These are phyloP conservation scores for Popillia japonica DNA, from an alignment of 1,140 invertebrate species.

Conservation along the genomic window DNA sequence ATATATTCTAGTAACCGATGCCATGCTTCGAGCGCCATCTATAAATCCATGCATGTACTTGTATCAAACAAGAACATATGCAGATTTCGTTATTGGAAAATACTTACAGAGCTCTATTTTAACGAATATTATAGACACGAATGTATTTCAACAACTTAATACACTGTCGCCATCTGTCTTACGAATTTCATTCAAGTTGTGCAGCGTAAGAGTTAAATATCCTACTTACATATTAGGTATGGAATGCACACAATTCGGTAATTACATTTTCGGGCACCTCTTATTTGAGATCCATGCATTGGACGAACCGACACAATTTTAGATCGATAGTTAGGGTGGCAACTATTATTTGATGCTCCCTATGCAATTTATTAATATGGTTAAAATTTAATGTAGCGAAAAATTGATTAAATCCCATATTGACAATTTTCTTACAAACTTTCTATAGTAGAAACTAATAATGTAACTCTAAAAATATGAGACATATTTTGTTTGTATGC, in stretches of 20 bases:
- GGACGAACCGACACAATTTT: background rate
- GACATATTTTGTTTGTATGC: background rate
- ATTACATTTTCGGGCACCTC: slow-evolving; percentile 11
- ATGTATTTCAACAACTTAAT: background rate
- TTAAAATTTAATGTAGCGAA: background rate
- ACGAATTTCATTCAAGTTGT: background rate
- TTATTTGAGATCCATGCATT: background rate
- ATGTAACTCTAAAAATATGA: background rate
- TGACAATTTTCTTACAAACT: background rate
- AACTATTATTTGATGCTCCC: background rate
- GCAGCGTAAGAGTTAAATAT: background rate
- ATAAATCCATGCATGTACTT: background rate
- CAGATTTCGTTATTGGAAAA: too few relatives aligned
- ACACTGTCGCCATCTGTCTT: background rate
- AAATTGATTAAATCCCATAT: background rate
- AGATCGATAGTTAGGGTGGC: slow-evolving; percentile 4
- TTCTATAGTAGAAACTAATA: background rate
- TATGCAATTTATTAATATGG: background rate
- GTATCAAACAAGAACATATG: too few relatives aligned
- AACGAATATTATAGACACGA: too few relatives aligned
- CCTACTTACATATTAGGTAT: background rate
- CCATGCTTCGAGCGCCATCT: background rate
- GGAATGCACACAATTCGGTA: slow-evolving; percentile 1
- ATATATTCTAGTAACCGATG: background rate
- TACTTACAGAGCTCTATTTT: background rate